Conservation (phyloP, 2,888 invertebrate genomes). For the Cerastis rubricosa region DNA sequence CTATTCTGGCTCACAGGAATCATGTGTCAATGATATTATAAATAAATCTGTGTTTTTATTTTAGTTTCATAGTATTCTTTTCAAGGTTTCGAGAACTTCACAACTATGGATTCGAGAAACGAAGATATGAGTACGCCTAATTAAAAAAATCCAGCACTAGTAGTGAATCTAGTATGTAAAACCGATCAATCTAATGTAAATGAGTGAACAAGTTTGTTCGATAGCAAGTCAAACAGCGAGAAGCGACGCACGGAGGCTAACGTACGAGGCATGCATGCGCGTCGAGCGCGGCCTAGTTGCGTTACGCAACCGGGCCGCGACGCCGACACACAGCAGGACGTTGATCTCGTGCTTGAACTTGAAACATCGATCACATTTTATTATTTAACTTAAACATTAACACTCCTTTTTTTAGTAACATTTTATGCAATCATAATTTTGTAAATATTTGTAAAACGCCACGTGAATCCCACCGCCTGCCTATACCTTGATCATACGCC, state of each 20-base stretch:
- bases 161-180: conserved; percentile 55
- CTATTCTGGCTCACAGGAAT: conserved; percentile 61
- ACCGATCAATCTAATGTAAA: conserved; percentile 62
- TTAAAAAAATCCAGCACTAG: conserved; percentile 17
- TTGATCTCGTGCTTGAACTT: conserved; percentile 88
- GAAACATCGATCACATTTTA: conserved; percentile 59
- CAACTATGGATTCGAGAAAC: conserved; percentile 3
- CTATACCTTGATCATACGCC: conserved; percentile 4
- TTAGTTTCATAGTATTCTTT: conserved; percentile 32
- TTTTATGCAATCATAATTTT: not conserved
- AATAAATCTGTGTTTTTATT: conserved; percentile 31
- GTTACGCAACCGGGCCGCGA: conserved; percentile 75
- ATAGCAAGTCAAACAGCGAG: conserved; percentile 67
- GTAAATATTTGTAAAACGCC: not conserved
- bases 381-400: conserved; percentile 6
- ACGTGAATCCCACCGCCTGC: not conserved
- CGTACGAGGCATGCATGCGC: conserved; percentile 75
- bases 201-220: conserved; percentile 69
- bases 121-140: not conserved
- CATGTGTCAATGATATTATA: conserved; percentile 42
- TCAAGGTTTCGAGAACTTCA: conserved; percentile 24
- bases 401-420: conserved; percentile 15
- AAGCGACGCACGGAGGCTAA: conserved; percentile 69
- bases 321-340: conserved; percentile 76
- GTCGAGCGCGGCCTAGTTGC: conserved; percentile 76